Percentiles rank a stretch among this genome's conserved stretches.
phyloP scores from a whole-genome alignment of 2,113 vertebrate genomes.

The Oreochromis niloticus region DNA sequence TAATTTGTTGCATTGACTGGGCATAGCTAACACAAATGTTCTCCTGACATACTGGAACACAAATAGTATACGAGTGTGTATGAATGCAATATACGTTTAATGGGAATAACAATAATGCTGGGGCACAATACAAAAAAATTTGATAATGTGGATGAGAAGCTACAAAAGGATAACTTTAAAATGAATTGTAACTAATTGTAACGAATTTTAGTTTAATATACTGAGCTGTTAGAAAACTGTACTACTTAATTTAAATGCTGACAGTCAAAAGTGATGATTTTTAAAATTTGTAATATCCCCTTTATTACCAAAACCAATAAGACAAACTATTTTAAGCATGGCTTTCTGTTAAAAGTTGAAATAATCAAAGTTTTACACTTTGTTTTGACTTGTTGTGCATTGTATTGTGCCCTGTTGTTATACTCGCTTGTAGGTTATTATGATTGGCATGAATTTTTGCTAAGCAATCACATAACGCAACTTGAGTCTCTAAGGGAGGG shows the following conservation, averaged over 20 bases:
- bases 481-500: not conserved
- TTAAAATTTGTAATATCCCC: not conserved
- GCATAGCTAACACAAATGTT: not conserved
- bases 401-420: conserved; percentile 1
- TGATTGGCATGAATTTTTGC: not conserved
- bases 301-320: not conserved
- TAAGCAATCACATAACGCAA: not conserved
- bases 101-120: conserved; percentile 1
- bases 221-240: not conserved
- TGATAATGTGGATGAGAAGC: not conserved
- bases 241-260: not conserved
- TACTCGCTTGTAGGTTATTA: not conserved
- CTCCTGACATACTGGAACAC: not conserved
- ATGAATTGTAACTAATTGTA: not conserved
- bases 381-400: not conserved
- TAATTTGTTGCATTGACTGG: not conserved
- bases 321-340: not conserved
- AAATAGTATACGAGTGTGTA: not conserved
- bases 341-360: not conserved
- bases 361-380: not conserved
- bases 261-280: not conserved
- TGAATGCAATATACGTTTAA: not conserved
- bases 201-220: not conserved
- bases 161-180: not conserved
- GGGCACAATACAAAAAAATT: not conserved